Base-by-base conservation (phyloP, 1,140 invertebrate genomes). In the Drosophila chauvacae region DNA sequence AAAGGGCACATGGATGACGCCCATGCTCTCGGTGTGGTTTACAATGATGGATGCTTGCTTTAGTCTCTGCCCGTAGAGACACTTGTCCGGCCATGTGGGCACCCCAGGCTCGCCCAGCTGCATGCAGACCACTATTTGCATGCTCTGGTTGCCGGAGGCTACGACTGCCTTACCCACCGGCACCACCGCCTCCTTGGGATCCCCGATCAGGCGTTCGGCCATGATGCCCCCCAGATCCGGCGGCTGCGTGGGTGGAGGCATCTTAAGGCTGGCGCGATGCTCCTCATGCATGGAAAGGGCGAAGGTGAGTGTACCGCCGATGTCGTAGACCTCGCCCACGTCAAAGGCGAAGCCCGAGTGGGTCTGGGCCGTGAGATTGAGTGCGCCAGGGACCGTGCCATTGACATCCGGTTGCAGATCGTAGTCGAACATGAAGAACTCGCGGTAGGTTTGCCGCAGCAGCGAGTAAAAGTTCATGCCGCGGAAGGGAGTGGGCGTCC, bases 351-450 rank as follows among this genome's bases (percentile, higher is more conserved):
- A 93, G 16, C 94, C 93, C 60, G 94, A 94, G 10, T 95, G 92
- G 50, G 93, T 93, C 37, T 93, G 92, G 1, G 93, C 94, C 0
- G 95, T 95, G 9, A 96, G 70, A 83, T 96, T 96, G 1, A 96
- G 90, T 3, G 95, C 82, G 33, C 94, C 93, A 0, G 95, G 94
- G 30, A 95, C 94, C 58, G 95, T 91, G 69, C 94, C 94, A 56
- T 96, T 94, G 42, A 85, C 88, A 44, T 93, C 94, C 0, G 93
- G 92, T 0, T 95, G 91, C 62, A 96, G 88, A 65, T 96, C 95
- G 75, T 95, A 96, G 37, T 96, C 95, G 76, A 95, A 96, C 13
- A 95, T 93, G 80, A 96, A 96, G 80, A 96, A 96, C 48, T 95
- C 94, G 16, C 95, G 94, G 76, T 94, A 94, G 2, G 95, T 94